Evolutionary conservation across 2,888 invertebrate species (phyloP).

Genomic region (Agrilus mali): DNA sequence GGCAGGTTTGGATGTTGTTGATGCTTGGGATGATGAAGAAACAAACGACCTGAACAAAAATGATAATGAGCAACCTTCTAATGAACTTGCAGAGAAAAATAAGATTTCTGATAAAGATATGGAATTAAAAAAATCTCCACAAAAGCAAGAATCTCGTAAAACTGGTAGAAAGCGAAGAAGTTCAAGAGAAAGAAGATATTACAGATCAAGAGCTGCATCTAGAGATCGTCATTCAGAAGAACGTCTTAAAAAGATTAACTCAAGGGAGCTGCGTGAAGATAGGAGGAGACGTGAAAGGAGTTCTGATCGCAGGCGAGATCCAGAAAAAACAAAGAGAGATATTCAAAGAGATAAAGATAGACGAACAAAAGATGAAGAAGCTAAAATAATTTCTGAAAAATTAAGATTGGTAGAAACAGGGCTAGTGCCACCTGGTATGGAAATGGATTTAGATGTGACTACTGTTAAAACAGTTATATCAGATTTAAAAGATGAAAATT

Average conservation of each 20-base stretch:
- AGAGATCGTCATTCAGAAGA: background rate
- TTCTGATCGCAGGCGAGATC: slow-evolving; percentile 25
- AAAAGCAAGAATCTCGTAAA: background rate
- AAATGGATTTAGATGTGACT: slow-evolving; percentile 30
- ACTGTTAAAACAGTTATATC: slow-evolving; percentile 9
- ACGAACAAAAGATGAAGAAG: slow-evolving; percentile 30
- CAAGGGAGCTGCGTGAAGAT: background rate
- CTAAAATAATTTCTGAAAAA: slow-evolving; percentile 30
- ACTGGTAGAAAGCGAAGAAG: background rate
- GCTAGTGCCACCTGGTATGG: slow-evolving; percentile 35
- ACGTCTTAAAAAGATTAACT: background rate
- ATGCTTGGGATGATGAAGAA: slow-evolving; percentile 26
- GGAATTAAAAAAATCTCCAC: background rate
- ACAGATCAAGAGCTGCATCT: background rate
- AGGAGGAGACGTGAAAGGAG: background rate
- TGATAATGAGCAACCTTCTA: background rate
- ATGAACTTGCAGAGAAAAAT: slow-evolving; percentile 1
- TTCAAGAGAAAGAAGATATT: background rate
- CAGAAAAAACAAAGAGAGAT: slow-evolving; percentile 32
- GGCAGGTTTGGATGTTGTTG: slow-evolving; percentile 33
- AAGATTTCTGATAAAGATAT: background rate
- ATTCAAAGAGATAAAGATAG: slow-evolving; percentile 32
- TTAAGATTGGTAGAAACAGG: slow-evolving; percentile 33
- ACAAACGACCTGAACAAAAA: background rate
- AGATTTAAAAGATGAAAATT: slow-evolving; percentile 5